Base-by-base conservation (phyloP, 2,797 vertebrate genomes). In the Geotrypetes seraphini region DNA sequence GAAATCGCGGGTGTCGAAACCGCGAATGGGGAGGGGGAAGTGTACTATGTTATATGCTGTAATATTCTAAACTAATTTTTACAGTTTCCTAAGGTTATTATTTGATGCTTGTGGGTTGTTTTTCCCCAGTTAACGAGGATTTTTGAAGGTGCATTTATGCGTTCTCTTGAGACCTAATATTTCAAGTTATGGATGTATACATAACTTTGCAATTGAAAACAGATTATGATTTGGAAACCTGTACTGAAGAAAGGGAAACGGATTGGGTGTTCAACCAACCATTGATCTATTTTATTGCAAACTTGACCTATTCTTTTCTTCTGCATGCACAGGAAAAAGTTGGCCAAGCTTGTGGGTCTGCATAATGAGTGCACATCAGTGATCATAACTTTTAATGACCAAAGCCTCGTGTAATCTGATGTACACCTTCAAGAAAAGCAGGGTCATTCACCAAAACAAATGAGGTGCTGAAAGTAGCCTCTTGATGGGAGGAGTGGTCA, bases 51-150 rank as follows among this genome's bases (percentile, higher is more conserved):
- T n/a, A 17, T 60, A 24, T 50, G 39, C 53, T 43, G 22, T 57
- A 61, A 43, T 51, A 22, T 43, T 64, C 53, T 70, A 68, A 63
- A 63, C 44, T 73, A 50, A 66, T 63, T 78, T 57, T 58, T 69
- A 40, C 43, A 28, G 27, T 51, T 50, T 66, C 63, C 38, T 66
- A 19, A 71, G 63, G 52, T 43, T 46, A 28, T 58, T 63, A 27
- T 12, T 28, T 52, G 53, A 53, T 63, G 65, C 45, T 36, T 8
- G 16, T 13, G 27, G 42, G 36, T 67, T 37, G 44, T n/a, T n/a
- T n/a, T n/a, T n/a, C n/a, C 58, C 21, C 35, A 7, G 33, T 14
- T 16, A 57, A 23, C 49, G 48, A 57, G 28, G 23, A 17, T 49
- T 57, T 40, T 22, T 28, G 43, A 27, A 24, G 52, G 40, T 22